A percentile compares a stretch with the other conserved stretches of the same genome.
Conservation (phyloP, 2,113 vertebrate species). For the Periophthalmus modestus region DNA sequence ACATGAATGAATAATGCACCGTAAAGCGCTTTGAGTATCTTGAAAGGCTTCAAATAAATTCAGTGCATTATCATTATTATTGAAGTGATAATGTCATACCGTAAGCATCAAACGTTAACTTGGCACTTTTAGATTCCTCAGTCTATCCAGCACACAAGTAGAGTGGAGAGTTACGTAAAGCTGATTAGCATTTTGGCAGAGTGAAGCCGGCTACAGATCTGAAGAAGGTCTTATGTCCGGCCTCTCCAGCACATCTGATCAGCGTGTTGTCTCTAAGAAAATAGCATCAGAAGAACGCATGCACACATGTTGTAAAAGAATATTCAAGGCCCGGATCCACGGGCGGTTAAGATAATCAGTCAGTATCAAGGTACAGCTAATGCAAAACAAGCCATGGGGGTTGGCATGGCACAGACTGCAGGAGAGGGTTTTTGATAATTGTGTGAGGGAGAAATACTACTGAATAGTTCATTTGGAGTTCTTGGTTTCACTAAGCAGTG, state of each 20-base stretch:
- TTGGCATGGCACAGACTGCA: constrained; percentile 43
- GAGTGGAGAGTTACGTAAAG: constrained; percentile 22
- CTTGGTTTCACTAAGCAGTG: background rate
- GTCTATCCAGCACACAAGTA: constrained; percentile 30
- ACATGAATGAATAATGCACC: no score
- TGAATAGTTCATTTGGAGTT: background rate
- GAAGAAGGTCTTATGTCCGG: constrained; percentile 36
- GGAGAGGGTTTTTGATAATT: constrained; percentile 34
- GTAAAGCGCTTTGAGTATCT: no score
- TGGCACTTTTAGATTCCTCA: constrained; percentile 26
- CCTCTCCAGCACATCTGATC: constrained; percentile 32
- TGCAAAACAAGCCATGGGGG: constrained; percentile 47
- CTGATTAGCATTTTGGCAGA: constrained; percentile 46
- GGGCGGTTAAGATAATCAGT: constrained; percentile 45
- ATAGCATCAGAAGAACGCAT: constrained; percentile 20
- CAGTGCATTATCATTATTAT: no score
- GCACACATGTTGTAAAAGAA: constrained; percentile 40
- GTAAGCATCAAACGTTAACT: background rate
- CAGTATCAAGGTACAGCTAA: constrained; percentile 29
- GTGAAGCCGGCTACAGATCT: constrained; percentile 30
- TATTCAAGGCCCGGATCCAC: constrained; percentile 40
- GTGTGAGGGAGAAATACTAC: background rate
- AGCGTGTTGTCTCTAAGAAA: constrained; percentile 32
- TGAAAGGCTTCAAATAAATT: no score
- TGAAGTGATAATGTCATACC: background rate